Base-by-base conservation (phyloP, 1,140 invertebrate genomes). In the Procambarus virginalis region DNA sequence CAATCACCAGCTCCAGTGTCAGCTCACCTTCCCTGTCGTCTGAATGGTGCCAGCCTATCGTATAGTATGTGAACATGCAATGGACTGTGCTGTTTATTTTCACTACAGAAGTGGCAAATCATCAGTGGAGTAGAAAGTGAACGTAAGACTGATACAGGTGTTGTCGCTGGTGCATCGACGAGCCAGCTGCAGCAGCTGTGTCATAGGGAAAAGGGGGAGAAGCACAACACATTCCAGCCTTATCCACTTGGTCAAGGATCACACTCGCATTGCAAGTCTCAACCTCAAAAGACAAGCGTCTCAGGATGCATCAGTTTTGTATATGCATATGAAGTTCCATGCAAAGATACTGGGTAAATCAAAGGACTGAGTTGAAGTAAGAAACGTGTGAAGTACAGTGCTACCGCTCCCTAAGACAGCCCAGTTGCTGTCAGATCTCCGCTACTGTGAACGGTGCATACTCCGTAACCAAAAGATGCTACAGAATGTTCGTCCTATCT, bases 401-500 rank as follows among this genome's bases (percentile, higher is more conserved):
- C 6, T 22, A 8, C n/a, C 10, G 64, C 8, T 34, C 68, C 68
- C 22, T 5, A 73, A 3, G 22, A 73, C 34, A 8, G n/a, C 10
- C 2, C 5, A 73, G 22, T 22, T 34, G n/a, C 68, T 73, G 14
- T 68, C 64, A 68, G 4, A 68, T 17, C 20, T 68, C 64, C 51
- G 48, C 48, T 84, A 46, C 82, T 84, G 64, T 60, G 48, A 73
- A 46, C 9, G 64, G 82, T 73, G 64, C 82, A 84, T 70, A 84
- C 78, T 80, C 51, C 49, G 49, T 55, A 55, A 80, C 78, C 49
- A 80, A 51, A 80, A 3, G 78, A 80, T 80, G 78, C 78, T 84
- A 84, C 82, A 84, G 46, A 84, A 48, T 75, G 68, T 84, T 84
- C 82, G 82, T 84, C 82, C 82, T 68, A n/a, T 51, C 22, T 73